These are phyloP conservation scores for Crotalus viridis DNA, from an alignment of 2,113 vertebrate genomes.

Conservation along the genomic window DNA sequence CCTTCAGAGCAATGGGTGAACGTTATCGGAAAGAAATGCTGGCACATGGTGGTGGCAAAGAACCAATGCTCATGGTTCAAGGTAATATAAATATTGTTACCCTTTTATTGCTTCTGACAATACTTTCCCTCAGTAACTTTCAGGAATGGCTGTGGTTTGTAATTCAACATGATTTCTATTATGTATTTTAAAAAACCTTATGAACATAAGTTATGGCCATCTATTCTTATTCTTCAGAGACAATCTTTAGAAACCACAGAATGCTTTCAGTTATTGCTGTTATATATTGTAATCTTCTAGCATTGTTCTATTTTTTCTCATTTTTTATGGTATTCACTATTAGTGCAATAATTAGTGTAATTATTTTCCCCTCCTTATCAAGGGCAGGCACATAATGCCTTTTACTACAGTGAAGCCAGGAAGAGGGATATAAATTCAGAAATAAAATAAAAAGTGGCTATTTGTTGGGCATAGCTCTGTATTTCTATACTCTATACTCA, in stretches of 20 bases:
- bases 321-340: neutral
- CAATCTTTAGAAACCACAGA: neutral
- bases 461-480: neutral
- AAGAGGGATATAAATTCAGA: neutral
- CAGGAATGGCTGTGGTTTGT: neutral
- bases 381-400: no score
- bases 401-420: neutral
- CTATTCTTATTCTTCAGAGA: neutral
- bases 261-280: neutral
- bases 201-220: neutral
- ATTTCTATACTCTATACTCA: neutral
- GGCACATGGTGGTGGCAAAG: slow-evolving; percentile 89
- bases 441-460: neutral
- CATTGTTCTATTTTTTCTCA: neutral
- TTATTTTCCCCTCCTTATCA: neutral
- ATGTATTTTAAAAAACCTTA: neutral
- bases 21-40: slow-evolving; percentile 94
- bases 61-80: slow-evolving; percentile 93
- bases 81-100: slow-evolving; percentile 70
- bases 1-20: slow-evolving; percentile 87
- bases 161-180: neutral
- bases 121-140: neutral
- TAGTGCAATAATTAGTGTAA: neutral
- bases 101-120: neutral
- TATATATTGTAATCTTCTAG: neutral